Evolutionary conservation across 1,140 invertebrate genomes (phyloP), one percentile per base, ranked within the genome.

Genomic region (Drosophila sulfurigaster): DNA sequence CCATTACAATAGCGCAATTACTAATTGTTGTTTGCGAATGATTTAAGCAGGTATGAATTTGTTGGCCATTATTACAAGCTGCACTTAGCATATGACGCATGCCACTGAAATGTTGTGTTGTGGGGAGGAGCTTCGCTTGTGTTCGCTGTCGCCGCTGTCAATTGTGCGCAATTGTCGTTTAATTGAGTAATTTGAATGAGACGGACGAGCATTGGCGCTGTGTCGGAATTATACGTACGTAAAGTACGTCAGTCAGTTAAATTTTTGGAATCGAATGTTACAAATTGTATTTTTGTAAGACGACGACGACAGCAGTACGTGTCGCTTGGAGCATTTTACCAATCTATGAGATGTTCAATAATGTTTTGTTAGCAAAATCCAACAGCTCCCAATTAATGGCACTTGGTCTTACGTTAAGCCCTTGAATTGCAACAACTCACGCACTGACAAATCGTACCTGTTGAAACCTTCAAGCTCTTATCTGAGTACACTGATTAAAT

Each of bases 101-200:
- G 69, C 41, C 35, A 60, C 56, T 60, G 28, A 45, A 76, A 76
- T 72, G 62, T 41, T 66, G 20, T 25, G 20, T 0, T 3, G 20
- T 25, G 45, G 60, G 58, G 62, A 72, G 62, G 54, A 72, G 68
- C 56, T 75, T 63, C 41, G 45, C 11, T 8, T 16, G 41, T 46
- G 46, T 38, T 58, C 54, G 56, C 45, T 11, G 48, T 25, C 43
- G 57, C 64, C 60, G 77, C 59, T 67, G 76, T 79, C 79, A 81
- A 81, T 81, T 81, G 79, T 81, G 75, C 65, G 71, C 79, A 81
- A 81, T 81, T 81, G 79, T 67, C 69, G 68, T 80, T 75, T 81
- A 81, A 81, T 81, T 75, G 72, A 72, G 72, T 81, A 79, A 79
- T 81, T 81, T 78, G 76, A 81, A 79, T 75, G 78, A 62, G 60